Evolutionary conservation across 2,888 invertebrate genomes (phyloP).

Genomic region (Xanthorhoe designata): DNA sequence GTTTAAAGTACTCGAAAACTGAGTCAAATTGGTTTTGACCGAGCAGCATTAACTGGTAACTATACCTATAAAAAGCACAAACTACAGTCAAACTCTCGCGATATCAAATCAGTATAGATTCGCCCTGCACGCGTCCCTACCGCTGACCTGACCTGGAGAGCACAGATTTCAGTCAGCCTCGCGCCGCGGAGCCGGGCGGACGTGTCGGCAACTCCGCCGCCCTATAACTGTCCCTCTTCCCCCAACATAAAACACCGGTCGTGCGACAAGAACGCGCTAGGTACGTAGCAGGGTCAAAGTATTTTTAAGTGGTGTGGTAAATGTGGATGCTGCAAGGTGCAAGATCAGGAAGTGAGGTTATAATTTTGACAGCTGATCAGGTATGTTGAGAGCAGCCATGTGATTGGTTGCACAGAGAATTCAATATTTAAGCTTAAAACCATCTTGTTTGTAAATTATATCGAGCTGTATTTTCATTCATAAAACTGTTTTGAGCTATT

Average conservation of each 20-base stretch:
- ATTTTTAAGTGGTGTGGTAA: conserved; percentile 31
- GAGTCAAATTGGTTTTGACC: neutral
- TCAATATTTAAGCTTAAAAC: neutral
- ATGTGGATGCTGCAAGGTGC: conserved; percentile 26
- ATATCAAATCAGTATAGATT: conserved; percentile 36
- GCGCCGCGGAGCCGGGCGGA: conserved; percentile 74
- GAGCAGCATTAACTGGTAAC: neutral
- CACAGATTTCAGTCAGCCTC: conserved; percentile 83
- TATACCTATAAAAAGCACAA: neutral
- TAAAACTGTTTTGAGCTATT: neutral
- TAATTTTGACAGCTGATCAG: conserved; percentile 41
- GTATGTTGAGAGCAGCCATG: conserved; percentile 27
- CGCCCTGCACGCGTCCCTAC: conserved; percentile 61
- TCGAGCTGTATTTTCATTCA: neutral
- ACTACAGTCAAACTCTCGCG: conserved; percentile 15
- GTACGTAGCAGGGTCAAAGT: conserved; percentile 44
- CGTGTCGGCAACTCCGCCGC: conserved; percentile 52
- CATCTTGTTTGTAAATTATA: neutral
- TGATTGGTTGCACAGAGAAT: conserved; percentile 12
- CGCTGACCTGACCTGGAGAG: conserved; percentile 74
- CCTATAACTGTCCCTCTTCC: conserved; percentile 48
- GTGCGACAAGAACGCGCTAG: conserved; percentile 61
- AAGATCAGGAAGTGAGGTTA: conserved; percentile 34
- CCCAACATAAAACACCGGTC: conserved; percentile 51
- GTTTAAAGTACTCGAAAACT: neutral